Evolutionary conservation across 1,140 invertebrate species (phyloP).

Genomic region (Hyles vespertilio): DNA sequence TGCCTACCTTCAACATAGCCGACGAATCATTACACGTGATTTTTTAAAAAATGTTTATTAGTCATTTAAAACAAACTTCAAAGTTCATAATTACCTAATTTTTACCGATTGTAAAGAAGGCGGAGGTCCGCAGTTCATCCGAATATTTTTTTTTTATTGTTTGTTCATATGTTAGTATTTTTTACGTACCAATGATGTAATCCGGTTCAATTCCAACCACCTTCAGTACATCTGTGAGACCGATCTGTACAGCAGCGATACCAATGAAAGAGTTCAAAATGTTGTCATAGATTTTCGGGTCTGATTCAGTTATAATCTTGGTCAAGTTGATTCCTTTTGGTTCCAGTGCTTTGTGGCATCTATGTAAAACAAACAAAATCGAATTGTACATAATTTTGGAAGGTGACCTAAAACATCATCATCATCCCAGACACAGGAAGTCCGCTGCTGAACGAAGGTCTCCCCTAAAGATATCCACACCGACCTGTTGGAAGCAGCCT

Average conservation of each 20-base stretch:
- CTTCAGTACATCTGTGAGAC: conserved; percentile 85
- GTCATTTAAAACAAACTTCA: too few relatives aligned
- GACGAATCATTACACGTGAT: too few relatives aligned
- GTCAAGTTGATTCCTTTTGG: conserved; percentile 87
- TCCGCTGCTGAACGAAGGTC: too few relatives aligned
- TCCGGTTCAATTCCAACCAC: conserved; percentile 85
- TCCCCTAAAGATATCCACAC: too few relatives aligned
- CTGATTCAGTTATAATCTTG: conserved; percentile 84
- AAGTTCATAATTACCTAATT: too few relatives aligned
- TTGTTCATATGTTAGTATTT: background rate
- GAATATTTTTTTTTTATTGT: background rate
- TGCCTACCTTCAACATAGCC: too few relatives aligned
- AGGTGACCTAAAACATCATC: too few relatives aligned
- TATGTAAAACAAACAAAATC: conserved; percentile 20
- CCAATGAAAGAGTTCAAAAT: conserved; percentile 93
- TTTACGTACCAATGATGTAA: conserved; percentile 83
- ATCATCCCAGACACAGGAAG: too few relatives aligned
- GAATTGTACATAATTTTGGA: background rate
- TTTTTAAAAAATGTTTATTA: too few relatives aligned
- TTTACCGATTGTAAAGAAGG: too few relatives aligned
- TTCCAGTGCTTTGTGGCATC: conserved; percentile 83
- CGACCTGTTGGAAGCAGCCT: too few relatives aligned
- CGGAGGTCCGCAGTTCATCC: too few relatives aligned
- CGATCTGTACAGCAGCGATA: conserved; percentile 93
- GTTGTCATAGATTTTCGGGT: conserved; percentile 86